phyloP scores from a whole-genome alignment of 2,113 vertebrate species.

The Tonatia bakeri region DNA sequence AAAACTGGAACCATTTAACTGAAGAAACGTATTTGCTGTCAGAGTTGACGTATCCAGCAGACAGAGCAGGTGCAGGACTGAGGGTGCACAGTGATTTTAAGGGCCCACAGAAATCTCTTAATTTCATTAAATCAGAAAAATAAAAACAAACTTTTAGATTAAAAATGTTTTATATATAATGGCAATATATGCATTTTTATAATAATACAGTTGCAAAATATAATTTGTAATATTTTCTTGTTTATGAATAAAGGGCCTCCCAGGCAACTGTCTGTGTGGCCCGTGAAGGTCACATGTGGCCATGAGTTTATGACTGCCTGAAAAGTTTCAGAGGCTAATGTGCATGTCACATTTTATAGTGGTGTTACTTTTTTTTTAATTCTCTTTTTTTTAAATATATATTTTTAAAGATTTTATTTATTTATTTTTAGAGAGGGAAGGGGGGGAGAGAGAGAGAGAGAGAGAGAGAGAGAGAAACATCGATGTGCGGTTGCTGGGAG shows the following conservation, averaged over 20 bases:
- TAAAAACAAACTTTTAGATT: background rate
- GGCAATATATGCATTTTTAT: background rate
- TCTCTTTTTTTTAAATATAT: no score
- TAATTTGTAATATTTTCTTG: background rate
- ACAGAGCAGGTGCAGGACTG: background rate
- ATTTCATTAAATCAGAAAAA: background rate
- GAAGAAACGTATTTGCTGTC: constrained; percentile 51
- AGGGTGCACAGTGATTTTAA: background rate
- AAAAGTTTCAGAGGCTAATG: constrained; percentile 67
- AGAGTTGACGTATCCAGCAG: background rate
- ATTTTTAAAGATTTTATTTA: no score
- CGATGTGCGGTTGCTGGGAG: no score
- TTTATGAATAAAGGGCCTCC: background rate
- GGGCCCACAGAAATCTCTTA: background rate
- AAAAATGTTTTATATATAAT: background rate
- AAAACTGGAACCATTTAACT: constrained; percentile 53
- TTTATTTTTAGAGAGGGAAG: no score
- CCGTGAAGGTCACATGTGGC: background rate
- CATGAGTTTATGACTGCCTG: constrained; percentile 68
- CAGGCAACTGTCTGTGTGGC: background rate
- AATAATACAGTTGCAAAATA: background rate
- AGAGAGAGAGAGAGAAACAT: no score
- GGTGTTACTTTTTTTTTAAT: no score
- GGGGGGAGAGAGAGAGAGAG: no score
- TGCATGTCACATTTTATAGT: background rate